Base-by-base conservation (phyloP, 1,140 invertebrate species). In the Neodiprion pinetum region DNA sequence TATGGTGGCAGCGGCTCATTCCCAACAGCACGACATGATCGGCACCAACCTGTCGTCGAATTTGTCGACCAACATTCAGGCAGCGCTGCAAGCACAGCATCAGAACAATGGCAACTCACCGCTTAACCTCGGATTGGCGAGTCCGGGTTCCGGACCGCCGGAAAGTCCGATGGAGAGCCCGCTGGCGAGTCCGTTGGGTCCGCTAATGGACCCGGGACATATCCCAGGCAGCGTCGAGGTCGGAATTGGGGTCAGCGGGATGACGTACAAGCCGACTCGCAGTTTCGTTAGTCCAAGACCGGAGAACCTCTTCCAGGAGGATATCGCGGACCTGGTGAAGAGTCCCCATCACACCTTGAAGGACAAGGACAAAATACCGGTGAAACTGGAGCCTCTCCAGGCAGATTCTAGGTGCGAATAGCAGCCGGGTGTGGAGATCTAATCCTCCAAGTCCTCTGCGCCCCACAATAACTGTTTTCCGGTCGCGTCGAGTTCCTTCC, bases 1-100 rank as follows among this genome's bases (percentile, higher is more conserved):
- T 83, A 93, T 93, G 91, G 92, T 92, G 12, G 93, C 92, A 9
- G 92, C 92, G 21, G 92, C 91, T 48, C 91, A 90, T 65, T 90
- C 90, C 61, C 90, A 90, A 70, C 89, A 90, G 74, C 92, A 90
- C 87, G 91, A 91, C 77, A 90, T 87, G 85, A 83, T 86, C 74
- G 78, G 86, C 86, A 87, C 88, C 78, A 87, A 88, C 77, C 81
- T 88, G 73, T 86, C 85, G 73, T 82, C 83, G 40, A 86, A 80
- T 67, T 76, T 87, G 66, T 85, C 86, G 79, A 81, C 87, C 72
- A 89, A 88, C 77, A 83, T 88, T 17, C 88, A 89, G 74, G 86
- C 89, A 11, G 89, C 88, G 68, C 86, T 89, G 76, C 85, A 90
- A 68, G 86, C 88, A 49, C 89, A 90, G 72, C 89, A 90, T 67